Conservation (phyloP, 2,113 vertebrate species). For the Silurus meridionalis region DNA sequence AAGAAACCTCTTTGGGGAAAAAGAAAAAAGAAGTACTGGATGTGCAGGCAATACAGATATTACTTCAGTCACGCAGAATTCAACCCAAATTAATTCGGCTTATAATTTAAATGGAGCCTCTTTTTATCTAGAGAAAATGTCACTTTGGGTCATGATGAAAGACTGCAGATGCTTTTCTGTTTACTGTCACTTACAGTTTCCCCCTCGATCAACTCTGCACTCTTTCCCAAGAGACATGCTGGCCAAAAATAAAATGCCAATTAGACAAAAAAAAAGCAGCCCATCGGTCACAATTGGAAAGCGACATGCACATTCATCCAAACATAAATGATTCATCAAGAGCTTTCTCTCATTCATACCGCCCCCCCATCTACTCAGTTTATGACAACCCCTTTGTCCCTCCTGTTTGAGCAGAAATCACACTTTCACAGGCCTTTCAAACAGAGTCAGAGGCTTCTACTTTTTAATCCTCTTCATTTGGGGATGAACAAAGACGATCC, state of each 20-base stretch:
- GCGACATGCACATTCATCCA: constrained; percentile 33
- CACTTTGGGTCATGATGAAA: constrained; percentile 2
- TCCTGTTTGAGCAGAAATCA: constrained; percentile 39
- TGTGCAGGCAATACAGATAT: background rate
- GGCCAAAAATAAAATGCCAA: constrained; percentile 44
- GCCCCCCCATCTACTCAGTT: constrained; percentile 18
- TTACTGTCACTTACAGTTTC: constrained; percentile 33
- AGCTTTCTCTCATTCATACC: constrained; percentile 19
- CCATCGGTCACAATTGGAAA: constrained; percentile 19
- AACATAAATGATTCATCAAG: constrained; percentile 54
- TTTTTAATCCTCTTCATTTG: constrained; percentile 40
- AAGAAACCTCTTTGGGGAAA: background rate
- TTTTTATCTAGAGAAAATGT: background rate
- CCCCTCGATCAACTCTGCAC: constrained; percentile 25
- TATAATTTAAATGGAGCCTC: background rate
- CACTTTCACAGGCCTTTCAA: constrained; percentile 38
- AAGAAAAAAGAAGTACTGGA: background rate
- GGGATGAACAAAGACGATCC: constrained; percentile 57
- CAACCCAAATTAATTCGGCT: background rate
- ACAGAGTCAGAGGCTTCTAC: constrained; percentile 29
- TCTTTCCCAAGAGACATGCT: constrained; percentile 29
- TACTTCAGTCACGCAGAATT: background rate
- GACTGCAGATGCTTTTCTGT: constrained; percentile 11
- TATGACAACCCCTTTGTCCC: constrained; percentile 44
- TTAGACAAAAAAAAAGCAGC: constrained; percentile 38